Conservation (phyloP, 2,113 vertebrate genomes). For the Corythoichthys haematopterus region DNA sequence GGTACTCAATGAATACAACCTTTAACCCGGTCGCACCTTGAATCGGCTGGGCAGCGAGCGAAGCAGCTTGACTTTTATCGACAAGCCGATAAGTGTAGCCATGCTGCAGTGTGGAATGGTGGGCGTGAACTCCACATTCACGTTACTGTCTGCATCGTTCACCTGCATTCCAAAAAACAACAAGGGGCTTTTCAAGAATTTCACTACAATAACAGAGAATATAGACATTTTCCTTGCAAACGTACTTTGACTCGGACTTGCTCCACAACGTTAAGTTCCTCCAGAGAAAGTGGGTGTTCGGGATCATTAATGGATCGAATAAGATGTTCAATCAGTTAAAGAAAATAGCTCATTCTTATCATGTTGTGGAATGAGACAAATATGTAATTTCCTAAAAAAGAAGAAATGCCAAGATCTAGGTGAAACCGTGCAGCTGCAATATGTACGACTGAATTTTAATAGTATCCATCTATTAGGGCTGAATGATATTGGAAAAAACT, state of each 20-base stretch:
- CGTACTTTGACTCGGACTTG: conserved; percentile 82
- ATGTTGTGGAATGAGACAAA: neutral
- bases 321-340: conserved; percentile 83
- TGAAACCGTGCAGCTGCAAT: no score
- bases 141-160: conserved; percentile 77
- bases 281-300: conserved; percentile 90
- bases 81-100: conserved; percentile 93
- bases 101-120: conserved; percentile 98
- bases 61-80: conserved; percentile 94
- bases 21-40: conserved; percentile 72
- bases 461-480: no score
- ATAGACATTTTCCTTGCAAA: neutral
- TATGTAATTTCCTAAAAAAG: no score
- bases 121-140: conserved; percentile 86
- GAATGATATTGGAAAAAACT: no score
- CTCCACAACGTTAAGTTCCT: conserved; percentile 92
- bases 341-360: neutral
- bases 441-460: no score
- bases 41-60: conserved; percentile 88
- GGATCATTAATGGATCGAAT: conserved; percentile 93
- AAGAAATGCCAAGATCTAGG: no score
- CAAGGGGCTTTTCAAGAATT: neutral
- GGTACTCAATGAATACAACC: no score
- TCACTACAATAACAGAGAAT: no score
- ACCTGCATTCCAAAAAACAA: conserved; percentile 67